These are phyloP conservation scores for Chlorodrepanis virens DNA, from an alignment of 2,113 vertebrate species.

Conservation along the genomic window DNA sequence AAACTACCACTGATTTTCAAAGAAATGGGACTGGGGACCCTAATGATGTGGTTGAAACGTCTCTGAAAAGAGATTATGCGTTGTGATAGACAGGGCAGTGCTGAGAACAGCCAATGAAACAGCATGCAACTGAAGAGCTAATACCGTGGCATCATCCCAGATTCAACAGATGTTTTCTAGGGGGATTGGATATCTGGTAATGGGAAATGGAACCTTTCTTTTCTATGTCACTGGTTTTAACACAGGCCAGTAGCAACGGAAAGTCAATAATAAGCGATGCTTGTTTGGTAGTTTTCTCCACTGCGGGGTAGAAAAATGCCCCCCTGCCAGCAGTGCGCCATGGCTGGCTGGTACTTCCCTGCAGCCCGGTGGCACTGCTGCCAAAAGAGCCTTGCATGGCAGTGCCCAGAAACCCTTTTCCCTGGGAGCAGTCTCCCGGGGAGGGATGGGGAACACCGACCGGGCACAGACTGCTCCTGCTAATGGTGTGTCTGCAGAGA, in stretches of 20 bases:
- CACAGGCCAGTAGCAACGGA: constrained; percentile 20
- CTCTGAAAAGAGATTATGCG: constrained; percentile 24
- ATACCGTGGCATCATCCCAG: constrained; percentile 61
- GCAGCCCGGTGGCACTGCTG: fast-evolving
- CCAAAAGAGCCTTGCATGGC: neutral
- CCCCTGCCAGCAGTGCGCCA: fast-evolving
- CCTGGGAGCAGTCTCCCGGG: neutral
- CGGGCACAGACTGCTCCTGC: neutral
- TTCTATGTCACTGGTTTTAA: constrained; percentile 52
- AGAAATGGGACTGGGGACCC: neutral
- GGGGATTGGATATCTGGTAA: constrained; percentile 65
- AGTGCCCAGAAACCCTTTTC: neutral
- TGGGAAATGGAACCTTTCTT: constrained; percentile 59
- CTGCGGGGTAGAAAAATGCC: neutral
- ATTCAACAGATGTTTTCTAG: constrained; percentile 66
- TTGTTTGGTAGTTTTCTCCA: constrained; percentile 5
- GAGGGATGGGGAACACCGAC: neutral
- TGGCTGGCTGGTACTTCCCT: neutral
- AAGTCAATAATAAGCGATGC: neutral
- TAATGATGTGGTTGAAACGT: neutral
- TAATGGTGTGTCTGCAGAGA: constrained; percentile 20
- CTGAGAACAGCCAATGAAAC: constrained; percentile 52
- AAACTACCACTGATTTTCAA: constrained; percentile 36
- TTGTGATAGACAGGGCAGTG: constrained; percentile 11
- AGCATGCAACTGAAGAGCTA: constrained; percentile 46